Percentiles rank a stretch among this genome's conserved stretches.
phyloP scores from a whole-genome alignment of 2,113 vertebrate genomes.

The Clarias magur region DNA sequence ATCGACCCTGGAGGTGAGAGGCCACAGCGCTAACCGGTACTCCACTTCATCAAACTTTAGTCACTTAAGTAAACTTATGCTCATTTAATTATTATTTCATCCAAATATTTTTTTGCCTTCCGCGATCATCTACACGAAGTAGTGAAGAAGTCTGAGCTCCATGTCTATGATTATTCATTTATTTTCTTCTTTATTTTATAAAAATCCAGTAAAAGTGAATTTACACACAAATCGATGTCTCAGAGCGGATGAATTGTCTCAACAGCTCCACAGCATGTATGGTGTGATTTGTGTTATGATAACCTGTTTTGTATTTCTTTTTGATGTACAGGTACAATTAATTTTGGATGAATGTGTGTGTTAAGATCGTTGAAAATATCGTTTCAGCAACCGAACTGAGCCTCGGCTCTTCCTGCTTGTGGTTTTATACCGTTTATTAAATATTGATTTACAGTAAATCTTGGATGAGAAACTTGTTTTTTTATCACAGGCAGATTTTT shows the following conservation, averaged over 20 bases:
- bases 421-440: slow-evolving; percentile 56
- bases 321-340: slow-evolving; percentile 50
- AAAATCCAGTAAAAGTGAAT: background rate
- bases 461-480: slow-evolving; percentile 46
- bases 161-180: background rate
- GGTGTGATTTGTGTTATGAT: background rate
- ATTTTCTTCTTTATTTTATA: background rate
- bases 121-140: no score
- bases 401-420: slow-evolving; percentile 33
- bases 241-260: background rate
- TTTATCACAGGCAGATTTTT: slow-evolving; percentile 47
- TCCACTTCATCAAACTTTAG: no score
- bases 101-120: no score
- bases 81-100: no score
- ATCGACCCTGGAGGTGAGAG: no score
- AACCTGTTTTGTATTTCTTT: slow-evolving; percentile 21
- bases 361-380: slow-evolving; percentile 25
- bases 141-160: no score
- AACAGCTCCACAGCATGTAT: background rate
- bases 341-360: slow-evolving; percentile 31
- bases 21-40: no score
- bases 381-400: slow-evolving; percentile 14
- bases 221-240: background rate
- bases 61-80: no score
- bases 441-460: slow-evolving; percentile 63